A percentile compares a stretch with the other conserved stretches of the same genome.
Evolutionary conservation across 2,888 invertebrate genomes (phyloP).

Genomic region (Platycheirus rosarum): DNA sequence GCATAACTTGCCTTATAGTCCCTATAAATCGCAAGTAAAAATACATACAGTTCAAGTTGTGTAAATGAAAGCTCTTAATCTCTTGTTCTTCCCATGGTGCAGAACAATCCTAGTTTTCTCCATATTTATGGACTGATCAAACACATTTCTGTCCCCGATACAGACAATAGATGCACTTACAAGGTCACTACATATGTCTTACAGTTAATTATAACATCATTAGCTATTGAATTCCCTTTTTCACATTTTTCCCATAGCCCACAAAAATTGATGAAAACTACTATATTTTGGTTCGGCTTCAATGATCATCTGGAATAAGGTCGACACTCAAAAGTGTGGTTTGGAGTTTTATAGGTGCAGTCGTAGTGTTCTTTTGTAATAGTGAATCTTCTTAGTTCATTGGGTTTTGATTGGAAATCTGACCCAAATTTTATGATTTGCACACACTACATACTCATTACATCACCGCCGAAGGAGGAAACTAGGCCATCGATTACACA

Average conservation of each 20-base stretch:
- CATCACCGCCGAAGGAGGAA: conserved; percentile 33
- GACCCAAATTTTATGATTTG: conserved; percentile 66
- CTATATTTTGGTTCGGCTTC: conserved; percentile 42
- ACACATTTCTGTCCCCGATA: conserved; percentile 3
- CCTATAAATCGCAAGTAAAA: too few species aligned
- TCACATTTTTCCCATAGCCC: neutral
- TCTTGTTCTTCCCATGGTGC: conserved; percentile 18
- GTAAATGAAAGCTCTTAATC: too few species aligned
- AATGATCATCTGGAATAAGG: conserved; percentile 63
- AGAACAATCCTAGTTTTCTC: conserved; percentile 28
- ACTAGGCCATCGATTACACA: conserved; percentile 54
- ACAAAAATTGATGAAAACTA: neutral
- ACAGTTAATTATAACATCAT: conserved; percentile 53
- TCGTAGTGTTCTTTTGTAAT: neutral
- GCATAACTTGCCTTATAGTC: too few species aligned
- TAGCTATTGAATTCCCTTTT: conserved; percentile 40
- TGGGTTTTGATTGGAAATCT: conserved; percentile 30
- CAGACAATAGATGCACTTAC: conserved; percentile 23
- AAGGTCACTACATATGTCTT: conserved; percentile 48
- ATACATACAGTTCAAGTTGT: too few species aligned
- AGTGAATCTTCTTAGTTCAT: conserved; percentile 52
- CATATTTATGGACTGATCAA: conserved; percentile 18
- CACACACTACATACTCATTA: conserved; percentile 32
- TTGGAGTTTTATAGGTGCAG: conserved; percentile 53
- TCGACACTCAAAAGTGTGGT: conserved; percentile 48